These are phyloP conservation scores for Rambutsinella grinnellia DNA, from an alignment of 2,888 invertebrate genomes.

Conservation along the genomic window DNA sequence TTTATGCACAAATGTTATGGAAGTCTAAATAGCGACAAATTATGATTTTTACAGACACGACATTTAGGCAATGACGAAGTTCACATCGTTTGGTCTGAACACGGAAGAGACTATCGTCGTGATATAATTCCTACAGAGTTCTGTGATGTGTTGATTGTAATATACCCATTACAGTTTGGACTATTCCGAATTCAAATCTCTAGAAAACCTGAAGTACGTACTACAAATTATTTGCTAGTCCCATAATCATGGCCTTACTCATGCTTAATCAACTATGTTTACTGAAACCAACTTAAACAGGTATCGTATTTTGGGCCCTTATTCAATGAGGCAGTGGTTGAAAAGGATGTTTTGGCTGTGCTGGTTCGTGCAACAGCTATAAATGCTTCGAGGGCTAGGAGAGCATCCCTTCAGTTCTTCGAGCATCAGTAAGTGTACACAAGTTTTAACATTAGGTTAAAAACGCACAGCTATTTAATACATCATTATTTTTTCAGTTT, in stretches of 20 bases:
- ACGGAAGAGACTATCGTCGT: slow-evolving; percentile 92
- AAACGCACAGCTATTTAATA: too few species aligned
- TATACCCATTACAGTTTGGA: slow-evolving; percentile 89
- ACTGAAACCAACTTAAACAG: slow-evolving; percentile 69
- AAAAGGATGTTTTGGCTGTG: slow-evolving; percentile 81
- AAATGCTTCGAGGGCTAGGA: slow-evolving; percentile 91
- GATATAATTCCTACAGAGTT: slow-evolving; percentile 99
- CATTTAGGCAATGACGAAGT: slow-evolving; percentile 99
- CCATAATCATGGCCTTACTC: too few species aligned
- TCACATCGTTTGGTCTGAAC: slow-evolving; percentile 95
- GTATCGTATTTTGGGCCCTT: slow-evolving; percentile 96
- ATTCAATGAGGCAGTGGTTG: slow-evolving; percentile 90
- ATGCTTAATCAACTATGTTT: too few species aligned
- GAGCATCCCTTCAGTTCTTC: slow-evolving; percentile 89
- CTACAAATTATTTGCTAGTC: too few species aligned
- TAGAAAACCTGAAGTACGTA: slow-evolving; percentile 87
- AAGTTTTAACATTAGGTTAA: too few species aligned
- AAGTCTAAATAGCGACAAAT: neutral
- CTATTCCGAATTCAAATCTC: slow-evolving; percentile 90
- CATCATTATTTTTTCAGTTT: slow-evolving; percentile 75
- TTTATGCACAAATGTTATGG: too few species aligned
- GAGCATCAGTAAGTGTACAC: slow-evolving; percentile 83
- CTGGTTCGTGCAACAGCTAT: slow-evolving; percentile 91
- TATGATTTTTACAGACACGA: slow-evolving; percentile 76
- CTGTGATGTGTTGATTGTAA: slow-evolving; percentile 96